phyloP scores from a whole-genome alignment of 2,888 invertebrate genomes.

The Alloplasta piceator region DNA sequence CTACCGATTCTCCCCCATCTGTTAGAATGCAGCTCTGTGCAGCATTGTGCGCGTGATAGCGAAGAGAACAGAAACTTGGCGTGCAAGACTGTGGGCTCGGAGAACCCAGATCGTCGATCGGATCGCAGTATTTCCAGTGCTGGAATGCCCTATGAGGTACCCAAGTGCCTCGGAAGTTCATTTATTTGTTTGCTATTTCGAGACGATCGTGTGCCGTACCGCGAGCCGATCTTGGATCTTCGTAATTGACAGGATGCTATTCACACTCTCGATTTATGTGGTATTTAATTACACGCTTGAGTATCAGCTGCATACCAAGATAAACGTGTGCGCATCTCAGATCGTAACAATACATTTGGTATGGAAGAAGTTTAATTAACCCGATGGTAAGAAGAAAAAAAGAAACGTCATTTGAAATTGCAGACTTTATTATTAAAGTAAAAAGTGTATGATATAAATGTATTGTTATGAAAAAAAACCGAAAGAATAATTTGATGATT shows the following conservation, averaged over 20 bases:
- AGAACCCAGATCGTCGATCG: constrained; percentile 45
- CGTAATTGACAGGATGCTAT: constrained; percentile 47
- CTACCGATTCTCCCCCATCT: not conserved
- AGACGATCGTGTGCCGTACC: constrained; percentile 29
- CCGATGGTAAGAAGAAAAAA: not conserved
- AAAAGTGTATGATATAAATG: not conserved
- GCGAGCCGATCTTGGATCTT: constrained; percentile 37
- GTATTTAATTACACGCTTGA: constrained; percentile 14
- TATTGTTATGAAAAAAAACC: not conserved
- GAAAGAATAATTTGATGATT: not conserved
- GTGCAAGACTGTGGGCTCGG: constrained; percentile 43
- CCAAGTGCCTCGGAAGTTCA: constrained; percentile 44
- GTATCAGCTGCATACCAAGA: not conserved
- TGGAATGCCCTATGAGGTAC: constrained; percentile 39
- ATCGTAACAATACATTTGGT: not conserved
- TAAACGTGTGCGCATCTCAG: not conserved
- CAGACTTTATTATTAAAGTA: not conserved
- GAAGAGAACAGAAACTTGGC: constrained; percentile 31
- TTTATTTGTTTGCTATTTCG: constrained; percentile 46
- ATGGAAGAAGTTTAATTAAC: no score
- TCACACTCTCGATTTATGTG: constrained; percentile 17
- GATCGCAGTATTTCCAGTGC: constrained; percentile 41
- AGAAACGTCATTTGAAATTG: not conserved
- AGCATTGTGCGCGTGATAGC: constrained; percentile 36
- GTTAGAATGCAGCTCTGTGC: constrained; percentile 11